These are phyloP conservation scores for Copidosoma aretas DNA, from an alignment of 2,888 invertebrate species.

Conservation along the genomic window DNA sequence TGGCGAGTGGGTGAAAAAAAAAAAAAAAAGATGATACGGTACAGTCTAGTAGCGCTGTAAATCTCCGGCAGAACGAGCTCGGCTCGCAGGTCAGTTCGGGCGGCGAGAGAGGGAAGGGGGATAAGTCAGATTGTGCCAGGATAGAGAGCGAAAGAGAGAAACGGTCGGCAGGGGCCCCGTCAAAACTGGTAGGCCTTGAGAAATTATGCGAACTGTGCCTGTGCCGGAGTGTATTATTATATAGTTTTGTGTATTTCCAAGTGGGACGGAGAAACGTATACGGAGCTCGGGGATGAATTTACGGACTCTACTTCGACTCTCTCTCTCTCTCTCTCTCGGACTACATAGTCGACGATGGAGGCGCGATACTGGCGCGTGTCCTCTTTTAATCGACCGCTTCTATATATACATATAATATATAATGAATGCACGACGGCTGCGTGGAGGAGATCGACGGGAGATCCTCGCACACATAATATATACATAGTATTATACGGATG, in stretches of 20 bases:
- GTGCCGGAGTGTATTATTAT: too few species aligned
- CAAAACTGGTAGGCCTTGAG: constrained; percentile 63
- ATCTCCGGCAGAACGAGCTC: constrained; percentile 30
- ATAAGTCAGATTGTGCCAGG: constrained; percentile 59
- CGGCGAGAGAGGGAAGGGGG: constrained; percentile 33
- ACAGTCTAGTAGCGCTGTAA: constrained; percentile 31
- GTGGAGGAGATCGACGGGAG: constrained; percentile 18
- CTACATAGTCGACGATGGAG: constrained; percentile 13
- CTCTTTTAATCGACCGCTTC: background rate
- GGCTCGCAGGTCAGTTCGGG: constrained; percentile 28
- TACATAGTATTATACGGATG: too few species aligned
- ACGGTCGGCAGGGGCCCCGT: constrained; percentile 47
- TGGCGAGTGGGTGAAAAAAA: too few species aligned
- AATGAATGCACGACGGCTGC: too few species aligned
- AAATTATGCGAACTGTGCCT: constrained; percentile 62
- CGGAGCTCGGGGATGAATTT: too few species aligned
- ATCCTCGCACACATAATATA: background rate
- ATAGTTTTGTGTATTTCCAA: too few species aligned
- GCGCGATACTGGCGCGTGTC: background rate
- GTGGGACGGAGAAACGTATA: background rate
- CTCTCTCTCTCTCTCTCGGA: background rate
- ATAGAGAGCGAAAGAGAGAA: constrained; percentile 47
- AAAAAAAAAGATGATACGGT: constrained; percentile 20
- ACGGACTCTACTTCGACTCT: background rate
- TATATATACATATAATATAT: constrained; percentile 25